These are phyloP conservation scores for Todus mexicanus DNA, from an alignment of 2,797 vertebrate species.

Conservation along the genomic window DNA sequence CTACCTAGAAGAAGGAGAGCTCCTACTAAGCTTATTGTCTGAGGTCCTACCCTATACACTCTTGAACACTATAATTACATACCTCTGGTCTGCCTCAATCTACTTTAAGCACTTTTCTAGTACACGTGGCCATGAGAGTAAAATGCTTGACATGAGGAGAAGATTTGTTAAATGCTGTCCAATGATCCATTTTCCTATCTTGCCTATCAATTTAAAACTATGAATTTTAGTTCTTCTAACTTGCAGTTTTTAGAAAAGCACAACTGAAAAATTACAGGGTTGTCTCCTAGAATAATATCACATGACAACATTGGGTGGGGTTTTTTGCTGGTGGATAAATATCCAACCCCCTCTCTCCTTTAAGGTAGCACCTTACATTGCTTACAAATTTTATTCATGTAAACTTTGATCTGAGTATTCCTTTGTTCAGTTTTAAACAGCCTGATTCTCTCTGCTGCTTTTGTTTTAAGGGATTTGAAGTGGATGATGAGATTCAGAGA, in stretches of 20 bases:
- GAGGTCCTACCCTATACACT: not conserved
- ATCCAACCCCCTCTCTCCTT: not conserved
- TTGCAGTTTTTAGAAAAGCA: not conserved
- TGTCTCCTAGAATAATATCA: not conserved
- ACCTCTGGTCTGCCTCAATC: not conserved
- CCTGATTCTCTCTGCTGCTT: not conserved
- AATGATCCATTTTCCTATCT: not conserved
- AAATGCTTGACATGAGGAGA: not conserved
- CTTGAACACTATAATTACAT: not conserved
- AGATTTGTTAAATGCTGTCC: not conserved
- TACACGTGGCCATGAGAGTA: accelerated
- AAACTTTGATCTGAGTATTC: not conserved
- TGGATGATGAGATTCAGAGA: not conserved
- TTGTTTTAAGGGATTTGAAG: not conserved
- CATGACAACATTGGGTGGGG: not conserved
- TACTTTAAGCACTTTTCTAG: not conserved
- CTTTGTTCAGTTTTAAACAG: not conserved
- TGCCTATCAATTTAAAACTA: not conserved
- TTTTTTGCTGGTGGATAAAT: not conserved
- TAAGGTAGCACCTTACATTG: not conserved
- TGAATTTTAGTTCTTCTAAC: not conserved
- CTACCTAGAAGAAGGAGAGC: not conserved
- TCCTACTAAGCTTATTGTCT: not conserved
- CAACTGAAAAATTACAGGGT: not conserved
- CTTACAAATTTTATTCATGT: not conserved